Evolutionary conservation across 1,140 invertebrate genomes (phyloP), one percentile per base, ranked within the genome.

Genomic region (Adelges cooleyi): DNA sequence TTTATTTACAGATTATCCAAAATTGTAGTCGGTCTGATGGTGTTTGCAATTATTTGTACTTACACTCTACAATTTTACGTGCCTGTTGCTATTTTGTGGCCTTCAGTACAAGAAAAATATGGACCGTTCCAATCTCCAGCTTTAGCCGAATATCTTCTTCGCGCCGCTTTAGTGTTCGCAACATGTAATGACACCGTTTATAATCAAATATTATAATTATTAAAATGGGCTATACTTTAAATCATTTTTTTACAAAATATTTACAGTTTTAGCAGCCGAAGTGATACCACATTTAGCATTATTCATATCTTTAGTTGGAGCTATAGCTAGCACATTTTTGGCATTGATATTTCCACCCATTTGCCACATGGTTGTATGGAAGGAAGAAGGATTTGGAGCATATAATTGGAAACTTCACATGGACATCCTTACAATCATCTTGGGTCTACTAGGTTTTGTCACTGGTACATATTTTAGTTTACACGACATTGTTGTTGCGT

Each of bases 61-160:
- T 97, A 95, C 75, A 86, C 87, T 42, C 79, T 99, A 10, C 95
- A 98, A 75, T 91, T 97, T 73, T 98, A 97, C 75, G 93, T 98
- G 0, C 92, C 95, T 0, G 86, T 95, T 76, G 86, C 89, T 69
- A 94, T 98, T 59, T 86, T 95, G 54, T 70, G 69, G 68, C 66
- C 67, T 1, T 68, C 70, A 18, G 70, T 66, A 36, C 56, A 62
- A 36, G 66, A 56, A 27, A 66, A 66, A 33, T 54, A 56, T 15
- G 50, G 51, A 46, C 66, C 66, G 6, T 67, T 67, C 53, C 52
- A 67, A 48, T 56, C 52, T 3, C 66, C 66, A 4, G 52, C 40
- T 13, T 40, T 66, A 13, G 52, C 51, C 9, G 67, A 68, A 50
- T 66, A 65, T 15, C 13, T 68, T 0, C 36, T 68, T 4, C 51